These are phyloP conservation scores for Papilio dardanus DNA, from an alignment of 1,140 invertebrate genomes.

Conservation along the genomic window DNA sequence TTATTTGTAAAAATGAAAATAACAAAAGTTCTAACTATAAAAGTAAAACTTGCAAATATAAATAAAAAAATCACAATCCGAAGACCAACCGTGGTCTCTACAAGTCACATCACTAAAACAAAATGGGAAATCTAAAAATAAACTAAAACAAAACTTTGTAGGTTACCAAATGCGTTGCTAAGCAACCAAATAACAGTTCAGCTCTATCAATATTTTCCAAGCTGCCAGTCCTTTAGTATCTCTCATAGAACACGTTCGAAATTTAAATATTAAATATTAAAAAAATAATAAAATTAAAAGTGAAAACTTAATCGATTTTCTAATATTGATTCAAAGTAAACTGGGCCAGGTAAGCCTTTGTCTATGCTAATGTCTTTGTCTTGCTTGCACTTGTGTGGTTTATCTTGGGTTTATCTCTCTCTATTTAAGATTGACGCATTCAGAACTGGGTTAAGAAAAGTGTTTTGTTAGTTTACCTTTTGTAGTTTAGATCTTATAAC, in stretches of 20 bases:
- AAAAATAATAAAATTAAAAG: too few relatives aligned
- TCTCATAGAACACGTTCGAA: background rate
- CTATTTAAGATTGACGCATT: conserved; percentile 17
- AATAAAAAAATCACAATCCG: background rate
- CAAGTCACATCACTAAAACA: conserved; percentile 18
- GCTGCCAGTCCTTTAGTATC: conserved; percentile 42
- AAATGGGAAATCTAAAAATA: background rate
- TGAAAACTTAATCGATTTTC: conserved; percentile 52
- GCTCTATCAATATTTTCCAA: conserved; percentile 49
- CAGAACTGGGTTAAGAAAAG: conserved; percentile 14
- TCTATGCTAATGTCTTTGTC: conserved; percentile 33
- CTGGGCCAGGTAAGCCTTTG: conserved; percentile 58
- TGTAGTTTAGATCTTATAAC: background rate
- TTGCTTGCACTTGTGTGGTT: conserved; percentile 1
- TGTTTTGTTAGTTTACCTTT: background rate
- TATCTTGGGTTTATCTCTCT: background rate
- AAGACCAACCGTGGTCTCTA: background rate
- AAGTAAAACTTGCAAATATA: background rate
- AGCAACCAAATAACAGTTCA: conserved; percentile 71
- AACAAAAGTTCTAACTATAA: background rate
- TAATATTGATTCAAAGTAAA: conserved; percentile 64
- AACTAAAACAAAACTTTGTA: background rate
- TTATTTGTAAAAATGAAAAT: background rate
- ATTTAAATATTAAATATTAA: conserved; percentile 21
- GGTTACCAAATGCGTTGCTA: conserved; percentile 50